Base-by-base conservation (phyloP, 1,140 invertebrate genomes). In the Hermetia illucens region DNA sequence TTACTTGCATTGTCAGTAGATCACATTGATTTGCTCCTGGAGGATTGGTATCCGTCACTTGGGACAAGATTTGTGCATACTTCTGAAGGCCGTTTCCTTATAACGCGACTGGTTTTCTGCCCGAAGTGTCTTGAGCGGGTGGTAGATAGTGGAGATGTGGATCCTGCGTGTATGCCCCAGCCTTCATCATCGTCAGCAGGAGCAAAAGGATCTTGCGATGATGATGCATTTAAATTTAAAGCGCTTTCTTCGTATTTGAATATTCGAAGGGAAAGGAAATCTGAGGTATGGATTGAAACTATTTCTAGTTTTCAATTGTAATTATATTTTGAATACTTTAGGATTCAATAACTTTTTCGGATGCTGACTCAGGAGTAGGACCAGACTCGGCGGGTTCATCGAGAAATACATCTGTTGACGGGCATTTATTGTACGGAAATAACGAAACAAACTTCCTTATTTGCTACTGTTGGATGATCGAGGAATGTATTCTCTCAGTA, bases 41-140 rank as follows among this genome's bases (percentile, higher is more conserved):
- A 98, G 61, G 95, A 98, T 61, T 98, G 95, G 94, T 97, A 94
- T 65, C 92, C 92, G 1, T 88, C 88, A 1, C 65, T 93, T 31
- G 82, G 94, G 5, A 97, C 93, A 2, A 71, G 94, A 30, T 98
- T 98, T 64, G 89, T 93, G 2, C 95, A 98, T 54, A 97, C 92
- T 1, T 93, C 90, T 0, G 91, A 95, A 58, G 95, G 95, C 1
- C 79, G 87, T 44, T 85, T 95, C 55, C 64, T 99, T 18, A 87
- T 99, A 8, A 97, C 90, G 0, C 68, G 95, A n/a, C 53, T 98
- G 15, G 81, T 97, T 31, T 87, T 92, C 1, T 99, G 95, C 62
- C 82, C 87, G 0, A 70, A 75, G 5, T 97, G 93, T 60, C 62
- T 92, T 35, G n/a, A 35, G 13, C 30, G 39, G 55, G 36, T 31